Evolutionary conservation across 1,140 invertebrate species (phyloP), one percentile per base, ranked within the genome.

Genomic region (Orchesella cincta): DNA sequence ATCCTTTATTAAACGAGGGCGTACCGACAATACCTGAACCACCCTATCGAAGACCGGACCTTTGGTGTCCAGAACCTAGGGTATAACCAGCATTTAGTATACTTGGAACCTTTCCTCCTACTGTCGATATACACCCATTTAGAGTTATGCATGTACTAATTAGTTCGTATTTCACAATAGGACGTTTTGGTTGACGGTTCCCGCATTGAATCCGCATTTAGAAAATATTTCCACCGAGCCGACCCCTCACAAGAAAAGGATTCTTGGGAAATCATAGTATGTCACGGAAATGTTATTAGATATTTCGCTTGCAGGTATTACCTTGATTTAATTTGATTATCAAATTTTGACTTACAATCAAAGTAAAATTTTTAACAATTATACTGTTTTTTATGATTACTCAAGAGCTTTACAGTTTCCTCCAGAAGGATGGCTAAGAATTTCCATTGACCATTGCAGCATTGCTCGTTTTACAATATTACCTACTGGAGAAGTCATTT

Each of bases 281-380:
- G 97, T 81, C 98, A 99, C 87, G 97, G 94, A 18, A 99, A 99
- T 87, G 97, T 99, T 16, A 99, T 99, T 82, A 87, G 98, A 77
- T 99, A 98, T 86, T 98, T 98, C 87, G 91, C 98, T n/a, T 99
- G 97, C 88, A 90, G 94, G 94, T 96, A 85, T 52, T 8, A 71
- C 34, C 16, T 46, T 46, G 5, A 46, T 5, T 18, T 46, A 46
- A 46, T 46, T n/a, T n/a, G n/a, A 64, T 26, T 64, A 8, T 26
- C 57, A 64, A 34, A 71, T 71, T 31, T 5, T 57, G 14, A 57
- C 39, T n/a, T n/a, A n/a, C 39, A 46, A 46, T 46, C 18, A 5
- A 46, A 46, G 39, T 46, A 46, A 46, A 46, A 46, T 46, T 46
- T 8, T 46, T 46, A 20, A 46, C 39, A 46, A 46, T 8, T 8